Percentiles rank a stretch among this genome's conserved stretches.
Evolutionary conservation across 2,797 vertebrate genomes (phyloP).

Genomic region (Morus bassanus): DNA sequence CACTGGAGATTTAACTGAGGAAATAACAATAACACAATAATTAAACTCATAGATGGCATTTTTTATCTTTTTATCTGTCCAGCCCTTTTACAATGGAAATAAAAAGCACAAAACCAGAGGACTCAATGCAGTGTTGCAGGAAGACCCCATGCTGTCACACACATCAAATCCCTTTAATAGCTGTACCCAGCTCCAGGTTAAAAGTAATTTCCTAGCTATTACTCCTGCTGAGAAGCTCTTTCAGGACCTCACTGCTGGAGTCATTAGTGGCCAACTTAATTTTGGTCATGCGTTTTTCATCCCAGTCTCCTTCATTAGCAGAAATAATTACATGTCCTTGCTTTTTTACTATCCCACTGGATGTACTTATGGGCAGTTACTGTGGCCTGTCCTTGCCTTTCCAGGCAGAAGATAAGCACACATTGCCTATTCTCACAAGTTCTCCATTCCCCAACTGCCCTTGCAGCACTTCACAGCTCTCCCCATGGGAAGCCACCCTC

Average conservation of each 20-base stretch:
- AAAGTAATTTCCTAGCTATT: background rate
- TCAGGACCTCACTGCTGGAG: background rate
- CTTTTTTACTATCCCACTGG: background rate
- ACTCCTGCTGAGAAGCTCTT: background rate
- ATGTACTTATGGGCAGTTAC: background rate
- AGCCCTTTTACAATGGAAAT: background rate
- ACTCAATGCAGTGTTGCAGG: background rate
- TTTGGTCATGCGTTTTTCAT: background rate
- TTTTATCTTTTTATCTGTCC: background rate
- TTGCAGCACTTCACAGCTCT: background rate
- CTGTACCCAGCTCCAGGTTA: background rate
- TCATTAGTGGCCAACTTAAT: background rate
- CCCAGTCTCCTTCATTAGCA: background rate
- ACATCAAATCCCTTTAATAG: background rate
- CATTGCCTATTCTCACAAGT: background rate
- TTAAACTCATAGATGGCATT: background rate
- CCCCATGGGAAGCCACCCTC: background rate
- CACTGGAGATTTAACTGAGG: background rate
- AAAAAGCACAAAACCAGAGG: background rate
- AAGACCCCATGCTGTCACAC: background rate
- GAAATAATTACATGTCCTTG: background rate
- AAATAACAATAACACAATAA: slow-evolving; percentile 10
- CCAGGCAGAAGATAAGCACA: background rate
- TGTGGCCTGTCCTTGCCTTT: background rate
- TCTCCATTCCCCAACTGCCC: background rate